Evolutionary conservation across 1,140 invertebrate species (phyloP).

Genomic region (Sycobia sp.): DNA sequence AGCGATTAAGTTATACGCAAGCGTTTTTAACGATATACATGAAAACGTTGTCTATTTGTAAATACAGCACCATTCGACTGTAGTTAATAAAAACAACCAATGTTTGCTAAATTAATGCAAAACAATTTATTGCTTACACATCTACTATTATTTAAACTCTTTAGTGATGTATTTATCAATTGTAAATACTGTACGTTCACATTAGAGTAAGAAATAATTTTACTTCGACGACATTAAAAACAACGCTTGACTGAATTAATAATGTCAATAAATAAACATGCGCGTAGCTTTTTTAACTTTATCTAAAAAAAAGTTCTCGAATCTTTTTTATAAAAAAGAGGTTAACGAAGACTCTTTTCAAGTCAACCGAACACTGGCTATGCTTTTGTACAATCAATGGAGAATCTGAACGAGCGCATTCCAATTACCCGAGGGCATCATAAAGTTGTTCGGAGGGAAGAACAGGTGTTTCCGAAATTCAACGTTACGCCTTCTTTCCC

Average conservation of each 20-base stretch:
- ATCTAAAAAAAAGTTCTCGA: slow-evolving; percentile 3
- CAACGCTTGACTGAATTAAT: slow-evolving; percentile 8
- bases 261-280: slow-evolving; percentile 22
- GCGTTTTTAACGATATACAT: slow-evolving; percentile 10
- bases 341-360: too few relatives aligned
- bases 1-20: slow-evolving; percentile 1
- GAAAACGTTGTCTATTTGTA: slow-evolving; percentile 21
- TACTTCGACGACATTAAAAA: slow-evolving; percentile 8
- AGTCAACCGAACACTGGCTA: neutral
- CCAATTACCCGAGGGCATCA: slow-evolving; percentile 34
- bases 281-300: slow-evolving; percentile 13
- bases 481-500: slow-evolving; percentile 35
- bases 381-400: neutral
- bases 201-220: slow-evolving; percentile 7
- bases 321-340: slow-evolving; percentile 13
- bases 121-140: too few relatives aligned
- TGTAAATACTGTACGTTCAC: slow-evolving; percentile 18
- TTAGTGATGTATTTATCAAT: slow-evolving; percentile 20
- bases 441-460: slow-evolving; percentile 43
- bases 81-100: slow-evolving; percentile 8
- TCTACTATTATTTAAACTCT: slow-evolving; percentile 6
- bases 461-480: slow-evolving; percentile 47
- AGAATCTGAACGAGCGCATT: slow-evolving; percentile 29
- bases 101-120: neutral
- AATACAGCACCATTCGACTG: slow-evolving; percentile 21